Evolutionary conservation across 2,888 invertebrate species (phyloP).

Genomic region (Pristionchus mayeri): DNA sequence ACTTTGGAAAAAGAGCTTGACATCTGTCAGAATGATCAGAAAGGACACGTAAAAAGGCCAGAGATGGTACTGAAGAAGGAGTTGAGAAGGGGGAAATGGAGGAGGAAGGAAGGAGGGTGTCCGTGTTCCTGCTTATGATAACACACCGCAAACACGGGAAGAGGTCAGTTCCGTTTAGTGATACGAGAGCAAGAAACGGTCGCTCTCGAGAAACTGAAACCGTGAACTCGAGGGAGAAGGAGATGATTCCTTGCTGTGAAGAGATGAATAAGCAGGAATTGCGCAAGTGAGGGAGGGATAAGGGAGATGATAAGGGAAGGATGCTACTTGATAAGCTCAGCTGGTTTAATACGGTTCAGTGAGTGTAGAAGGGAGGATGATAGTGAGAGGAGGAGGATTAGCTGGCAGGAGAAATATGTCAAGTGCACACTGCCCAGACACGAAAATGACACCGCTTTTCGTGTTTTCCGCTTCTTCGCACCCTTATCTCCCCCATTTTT

Average conservation of each 20-base stretch:
- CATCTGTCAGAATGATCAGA: slow-evolving; percentile 13
- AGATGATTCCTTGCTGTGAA: not conserved
- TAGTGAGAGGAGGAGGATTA: not conserved
- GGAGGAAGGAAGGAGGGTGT: not conserved
- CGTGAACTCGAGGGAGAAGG: not conserved
- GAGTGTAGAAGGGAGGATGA: slow-evolving; percentile 17
- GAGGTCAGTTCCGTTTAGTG: slow-evolving; percentile 28
- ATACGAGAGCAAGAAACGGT: not conserved
- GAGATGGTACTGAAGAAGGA: not conserved
- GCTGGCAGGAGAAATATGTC: slow-evolving; percentile 31
- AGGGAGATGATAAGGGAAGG: slow-evolving; percentile 26
- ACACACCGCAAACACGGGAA: not conserved
- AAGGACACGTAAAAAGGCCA: not conserved
- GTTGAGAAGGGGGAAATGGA: not conserved
- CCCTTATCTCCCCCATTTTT: too few species aligned
- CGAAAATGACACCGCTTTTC: not conserved
- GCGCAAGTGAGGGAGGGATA: not conserved
- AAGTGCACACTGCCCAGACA: not conserved
- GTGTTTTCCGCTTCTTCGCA: too few species aligned
- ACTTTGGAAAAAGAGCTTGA: slow-evolving; percentile 23
- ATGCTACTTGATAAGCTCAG: slow-evolving; percentile 31
- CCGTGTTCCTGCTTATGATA: not conserved
- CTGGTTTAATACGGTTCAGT: slow-evolving; percentile 34
- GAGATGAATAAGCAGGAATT: not conserved
- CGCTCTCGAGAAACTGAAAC: too few species aligned